Evolutionary conservation across 2,113 vertebrate genomes (phyloP).

Genomic region (Callionymus lyra): DNA sequence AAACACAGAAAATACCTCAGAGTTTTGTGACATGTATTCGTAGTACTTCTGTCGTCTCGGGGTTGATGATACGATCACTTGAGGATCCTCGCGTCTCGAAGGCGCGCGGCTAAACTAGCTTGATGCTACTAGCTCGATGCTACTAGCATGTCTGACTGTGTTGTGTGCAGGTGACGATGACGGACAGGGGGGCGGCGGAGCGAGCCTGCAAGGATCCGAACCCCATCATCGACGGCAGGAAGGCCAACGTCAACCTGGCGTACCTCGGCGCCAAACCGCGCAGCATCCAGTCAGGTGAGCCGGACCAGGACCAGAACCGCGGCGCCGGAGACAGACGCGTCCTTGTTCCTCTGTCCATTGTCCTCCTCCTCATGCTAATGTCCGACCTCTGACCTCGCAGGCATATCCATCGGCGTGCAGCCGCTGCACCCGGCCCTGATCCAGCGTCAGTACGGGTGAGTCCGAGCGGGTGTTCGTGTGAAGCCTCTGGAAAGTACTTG

Average conservation of each 20-base stretch:
- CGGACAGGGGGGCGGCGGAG: slow-evolving; percentile 82
- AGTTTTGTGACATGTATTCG: no score
- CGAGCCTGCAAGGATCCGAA: slow-evolving; percentile 96
- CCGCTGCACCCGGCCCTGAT: slow-evolving; percentile 89
- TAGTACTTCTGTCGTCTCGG: no score
- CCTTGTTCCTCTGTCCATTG: slow-evolving; percentile 60
- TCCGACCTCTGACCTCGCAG: slow-evolving; percentile 65
- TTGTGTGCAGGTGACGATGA: slow-evolving; percentile 84
- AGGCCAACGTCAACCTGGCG: slow-evolving; percentile 94
- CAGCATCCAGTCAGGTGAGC: slow-evolving; percentile 88
- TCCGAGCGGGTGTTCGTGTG: slow-evolving; percentile 14
- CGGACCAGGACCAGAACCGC: no score
- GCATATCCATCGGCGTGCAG: slow-evolving; percentile 88
- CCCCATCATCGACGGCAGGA: slow-evolving; percentile 94
- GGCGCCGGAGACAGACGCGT: slow-evolving; percentile 36
- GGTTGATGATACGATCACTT: no score
- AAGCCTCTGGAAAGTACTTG: slow-evolving; percentile 44
- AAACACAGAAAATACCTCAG: no score
- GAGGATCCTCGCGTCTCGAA: no score
- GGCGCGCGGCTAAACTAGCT: no score
- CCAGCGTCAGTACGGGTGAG: slow-evolving; percentile 96
- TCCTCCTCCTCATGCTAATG: slow-evolving; percentile 64
- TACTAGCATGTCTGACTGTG: neutral
- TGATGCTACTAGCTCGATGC: no score
- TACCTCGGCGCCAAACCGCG: slow-evolving; percentile 94